Conservation (phyloP, 2,888 invertebrate species). For the Dioctria linearis region DNA sequence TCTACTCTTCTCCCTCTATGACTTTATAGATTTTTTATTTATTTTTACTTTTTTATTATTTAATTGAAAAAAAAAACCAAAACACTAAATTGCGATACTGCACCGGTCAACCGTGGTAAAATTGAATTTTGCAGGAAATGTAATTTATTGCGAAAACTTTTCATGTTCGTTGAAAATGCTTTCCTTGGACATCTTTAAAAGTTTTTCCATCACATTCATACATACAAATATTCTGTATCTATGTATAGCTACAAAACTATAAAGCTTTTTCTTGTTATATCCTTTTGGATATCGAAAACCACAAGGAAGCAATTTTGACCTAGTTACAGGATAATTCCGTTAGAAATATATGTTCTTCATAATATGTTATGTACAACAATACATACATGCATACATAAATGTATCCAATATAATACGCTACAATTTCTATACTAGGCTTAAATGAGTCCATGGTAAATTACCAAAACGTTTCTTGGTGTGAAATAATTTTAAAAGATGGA, state of each 20-base stretch:
- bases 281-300: conserved; percentile 43
- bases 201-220: conserved; percentile 1
- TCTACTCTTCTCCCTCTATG: neutral
- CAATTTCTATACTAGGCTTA: neutral
- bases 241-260: neutral
- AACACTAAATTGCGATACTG: conserved; percentile 21
- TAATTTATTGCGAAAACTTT: conserved; percentile 41
- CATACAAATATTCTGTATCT: no score
- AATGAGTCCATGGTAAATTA: conserved; percentile 35
- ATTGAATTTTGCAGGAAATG: conserved; percentile 40
- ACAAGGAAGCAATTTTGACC: conserved; percentile 46
- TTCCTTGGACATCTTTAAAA: conserved; percentile 36
- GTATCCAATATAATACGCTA: conserved; percentile 15
- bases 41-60: conserved; percentile 23
- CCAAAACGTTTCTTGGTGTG: conserved; percentile 6
- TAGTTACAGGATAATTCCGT: conserved; percentile 26
- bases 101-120: conserved; percentile 23
- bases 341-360: conserved; percentile 32
- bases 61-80: neutral
- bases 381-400: neutral
- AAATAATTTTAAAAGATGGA: neutral
- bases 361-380: no score
- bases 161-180: conserved; percentile 36
- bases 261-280: neutral
- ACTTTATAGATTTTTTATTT: conserved; percentile 10